A percentile compares a stretch with the other conserved stretches of the same genome.
phyloP scores from a whole-genome alignment of 2,888 invertebrate genomes.

The Lasioglossum lativentre region DNA sequence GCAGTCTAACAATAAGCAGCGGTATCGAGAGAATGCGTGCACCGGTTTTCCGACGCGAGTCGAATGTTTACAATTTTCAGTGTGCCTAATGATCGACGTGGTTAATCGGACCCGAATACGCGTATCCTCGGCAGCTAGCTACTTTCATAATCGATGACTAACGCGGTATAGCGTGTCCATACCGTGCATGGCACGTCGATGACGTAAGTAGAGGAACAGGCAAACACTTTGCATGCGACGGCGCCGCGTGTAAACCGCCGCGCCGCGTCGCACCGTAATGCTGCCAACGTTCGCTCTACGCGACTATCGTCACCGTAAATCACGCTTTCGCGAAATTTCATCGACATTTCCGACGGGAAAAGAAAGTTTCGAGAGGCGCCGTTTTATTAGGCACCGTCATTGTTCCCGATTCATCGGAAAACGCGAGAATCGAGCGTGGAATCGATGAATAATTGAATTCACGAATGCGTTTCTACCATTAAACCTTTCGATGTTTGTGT shows the following conservation, averaged over 20 bases:
- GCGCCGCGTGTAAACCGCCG: constrained; percentile 49
- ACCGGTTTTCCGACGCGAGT: background rate
- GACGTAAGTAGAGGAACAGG: constrained; percentile 75
- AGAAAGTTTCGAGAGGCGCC: constrained; percentile 31
- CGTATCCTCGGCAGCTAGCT: constrained; percentile 27
- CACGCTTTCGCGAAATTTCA: constrained; percentile 39
- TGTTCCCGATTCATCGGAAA: background rate
- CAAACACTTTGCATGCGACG: constrained; percentile 43
- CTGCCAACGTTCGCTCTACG: background rate
- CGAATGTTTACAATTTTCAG: constrained; percentile 7
- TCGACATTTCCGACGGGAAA: constrained; percentile 38
- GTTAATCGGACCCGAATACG: constrained; percentile 33
- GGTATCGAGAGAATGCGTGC: background rate
- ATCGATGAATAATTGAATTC: constrained; percentile 2
- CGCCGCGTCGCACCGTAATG: no score
- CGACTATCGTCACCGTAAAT: constrained; percentile 21
- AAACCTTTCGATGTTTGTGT: background rate
- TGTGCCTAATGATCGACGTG: constrained; percentile 2
- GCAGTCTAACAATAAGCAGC: background rate
- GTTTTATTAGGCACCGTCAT: background rate
- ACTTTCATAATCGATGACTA: constrained; percentile 80
- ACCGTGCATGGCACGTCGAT: constrained; percentile 81
- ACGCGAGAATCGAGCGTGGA: background rate
- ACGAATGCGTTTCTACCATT: background rate
- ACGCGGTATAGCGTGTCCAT: constrained; percentile 75